Conservation (phyloP, 2,888 invertebrate species). For the Chloromyia formosa region DNA sequence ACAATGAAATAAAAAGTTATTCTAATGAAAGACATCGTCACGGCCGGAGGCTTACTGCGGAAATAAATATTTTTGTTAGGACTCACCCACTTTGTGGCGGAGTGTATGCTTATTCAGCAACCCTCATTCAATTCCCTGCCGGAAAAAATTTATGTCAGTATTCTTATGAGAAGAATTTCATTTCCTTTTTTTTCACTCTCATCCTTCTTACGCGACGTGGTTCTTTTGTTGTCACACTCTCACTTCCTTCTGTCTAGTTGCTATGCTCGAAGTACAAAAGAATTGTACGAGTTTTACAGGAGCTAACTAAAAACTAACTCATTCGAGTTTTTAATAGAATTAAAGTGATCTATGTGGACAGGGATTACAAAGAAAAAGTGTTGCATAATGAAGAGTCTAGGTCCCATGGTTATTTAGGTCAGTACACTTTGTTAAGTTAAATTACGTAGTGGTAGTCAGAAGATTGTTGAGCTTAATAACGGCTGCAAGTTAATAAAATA, state of each 20-base stretch:
- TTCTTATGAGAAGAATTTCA: slow-evolving; percentile 37
- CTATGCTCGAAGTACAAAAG: neutral
- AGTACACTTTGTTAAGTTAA: slow-evolving; percentile 13
- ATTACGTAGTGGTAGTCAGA: slow-evolving; percentile 3
- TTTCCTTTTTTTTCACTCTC: slow-evolving; percentile 25
- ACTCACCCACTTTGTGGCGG: slow-evolving; percentile 31
- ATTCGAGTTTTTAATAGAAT: slow-evolving; percentile 30
- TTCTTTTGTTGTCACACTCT: slow-evolving; percentile 19
- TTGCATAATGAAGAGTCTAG: slow-evolving; percentile 3
- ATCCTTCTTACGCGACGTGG: slow-evolving; percentile 8
- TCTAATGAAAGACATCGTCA: slow-evolving; percentile 23
- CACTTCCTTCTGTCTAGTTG: neutral
- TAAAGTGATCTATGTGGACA: slow-evolving; percentile 33
- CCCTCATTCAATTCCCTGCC: slow-evolving; percentile 22
- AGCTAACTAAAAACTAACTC: slow-evolving; percentile 12
- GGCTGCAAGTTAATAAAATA: slow-evolving; percentile 20
- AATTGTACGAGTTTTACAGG: neutral
- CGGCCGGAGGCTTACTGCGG: slow-evolving; percentile 14
- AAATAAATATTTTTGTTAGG: slow-evolving; percentile 35
- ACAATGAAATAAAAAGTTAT: slow-evolving; percentile 5
- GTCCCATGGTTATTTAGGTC: slow-evolving; percentile 32
- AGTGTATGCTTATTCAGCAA: slow-evolving; percentile 25
- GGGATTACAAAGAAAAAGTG: slow-evolving; percentile 16
- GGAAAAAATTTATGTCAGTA: slow-evolving; percentile 33
- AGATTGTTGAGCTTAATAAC: slow-evolving; percentile 29